Evolutionary conservation across 1,140 invertebrate genomes (phyloP), one percentile per base, ranked within the genome.

Genomic region (Neomicropteryx cornuta): DNA sequence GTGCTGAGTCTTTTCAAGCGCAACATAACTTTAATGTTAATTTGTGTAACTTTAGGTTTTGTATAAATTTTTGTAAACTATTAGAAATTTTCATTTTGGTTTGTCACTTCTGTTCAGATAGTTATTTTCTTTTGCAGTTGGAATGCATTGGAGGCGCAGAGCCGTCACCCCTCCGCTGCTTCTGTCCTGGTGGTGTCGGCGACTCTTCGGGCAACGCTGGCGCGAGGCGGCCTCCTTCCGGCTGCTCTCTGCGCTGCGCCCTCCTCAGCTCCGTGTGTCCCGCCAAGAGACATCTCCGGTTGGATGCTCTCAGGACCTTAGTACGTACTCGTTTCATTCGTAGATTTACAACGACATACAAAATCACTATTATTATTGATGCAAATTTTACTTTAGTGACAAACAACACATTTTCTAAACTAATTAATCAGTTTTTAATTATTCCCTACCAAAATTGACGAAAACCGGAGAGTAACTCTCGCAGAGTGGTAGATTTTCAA

Each of bases 271-370:
- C 78, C 6, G 80, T 87, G 0, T 96, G 92, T 55, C 67, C 75
- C 0, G 91, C 95, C 47, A 70, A 88, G 16, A 65, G 85, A 10
- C 92, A 96, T 52, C 58, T 84, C 28, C 66, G 83, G 14, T 64
- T 93, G 3, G 87, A 91, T 49, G 82, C 79, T 46, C 58, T 93
- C 19, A 66, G 84, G 19, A 91, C 87, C 1, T 52, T 94, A 37
- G 73, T 66, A 41, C 33, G 18, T 24, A 33, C 21, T 21, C 17
- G 16, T 27, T 21, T 3, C n/a, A n/a, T n/a, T n/a, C n/a, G n/a
- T n/a, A 19, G 13, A 28, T 32, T 32, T 38, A 2, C 5, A 32
- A 6, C 14, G 6, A 6, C 17, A 16, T 5, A n/a, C 17, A 6
- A 16, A 8, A 6, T 27, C 6, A 27, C 6, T 27, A 27, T 27